Percentiles rank a stretch among this genome's conserved stretches.
phyloP scores from a whole-genome alignment of 2,113 vertebrate species.

The Ibidorhyncha struthersii region DNA sequence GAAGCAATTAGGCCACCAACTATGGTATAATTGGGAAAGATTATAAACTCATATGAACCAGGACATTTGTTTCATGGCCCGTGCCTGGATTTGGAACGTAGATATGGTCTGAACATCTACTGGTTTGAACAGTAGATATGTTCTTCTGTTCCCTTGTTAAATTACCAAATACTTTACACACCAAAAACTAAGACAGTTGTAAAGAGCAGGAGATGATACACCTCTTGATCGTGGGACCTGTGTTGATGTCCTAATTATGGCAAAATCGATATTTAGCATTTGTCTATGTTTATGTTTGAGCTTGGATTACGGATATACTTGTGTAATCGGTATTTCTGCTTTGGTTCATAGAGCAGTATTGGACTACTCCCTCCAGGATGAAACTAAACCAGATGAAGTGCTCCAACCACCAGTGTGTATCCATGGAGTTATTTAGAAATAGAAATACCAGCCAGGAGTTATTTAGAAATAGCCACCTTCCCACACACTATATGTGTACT shows the following conservation, averaged over 20 bases:
- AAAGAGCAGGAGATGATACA: not conserved
- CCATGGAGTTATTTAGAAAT: not conserved
- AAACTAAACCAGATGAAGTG: not conserved
- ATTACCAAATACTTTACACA: not conserved
- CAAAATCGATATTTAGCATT: not conserved
- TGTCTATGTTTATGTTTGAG: not conserved
- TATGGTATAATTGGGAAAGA: not conserved
- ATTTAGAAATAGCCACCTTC: not conserved
- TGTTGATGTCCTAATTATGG: not conserved
- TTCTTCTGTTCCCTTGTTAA: not conserved
- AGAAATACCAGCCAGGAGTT: not conserved
- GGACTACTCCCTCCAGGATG: not conserved
- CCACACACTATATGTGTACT: fast-evolving
- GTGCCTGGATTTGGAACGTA: not conserved
- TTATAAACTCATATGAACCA: not conserved
- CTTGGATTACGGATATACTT: not conserved
- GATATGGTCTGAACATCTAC: not conserved
- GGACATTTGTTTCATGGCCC: not conserved
- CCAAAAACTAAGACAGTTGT: not conserved
- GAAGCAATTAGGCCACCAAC: not conserved
- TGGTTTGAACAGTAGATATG: not conserved
- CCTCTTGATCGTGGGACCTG: not conserved
- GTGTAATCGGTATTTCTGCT: not conserved
- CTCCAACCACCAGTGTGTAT: not conserved
- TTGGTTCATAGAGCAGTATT: not conserved